Conservation (phyloP, 2,797 vertebrate species). For the Crossoptilon crossoptilon region DNA sequence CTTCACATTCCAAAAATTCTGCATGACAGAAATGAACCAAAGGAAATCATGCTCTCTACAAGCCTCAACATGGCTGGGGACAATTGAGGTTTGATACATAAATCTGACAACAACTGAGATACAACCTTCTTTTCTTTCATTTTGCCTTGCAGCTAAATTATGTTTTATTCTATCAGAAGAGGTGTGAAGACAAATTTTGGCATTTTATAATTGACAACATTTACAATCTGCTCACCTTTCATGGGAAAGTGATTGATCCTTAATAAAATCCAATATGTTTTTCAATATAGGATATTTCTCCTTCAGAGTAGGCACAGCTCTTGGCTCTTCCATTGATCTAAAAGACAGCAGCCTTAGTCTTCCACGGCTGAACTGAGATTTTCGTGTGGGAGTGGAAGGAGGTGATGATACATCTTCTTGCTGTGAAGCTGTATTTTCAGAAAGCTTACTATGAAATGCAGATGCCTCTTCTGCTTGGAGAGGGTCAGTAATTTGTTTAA, state of each 20-base stretch:
- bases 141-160: not conserved
- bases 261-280: constrained; percentile 91
- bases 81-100: not conserved
- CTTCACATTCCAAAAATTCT: not conserved
- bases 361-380: constrained; percentile 88
- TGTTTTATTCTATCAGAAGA: not conserved
- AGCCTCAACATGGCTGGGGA: not conserved
- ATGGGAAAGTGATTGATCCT: constrained; percentile 91
- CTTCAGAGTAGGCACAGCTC: constrained; percentile 85
- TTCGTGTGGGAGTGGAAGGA: constrained; percentile 86
- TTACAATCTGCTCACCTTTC: constrained; percentile 78
- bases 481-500: constrained; percentile 33
- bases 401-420: constrained; percentile 83
- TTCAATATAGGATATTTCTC: constrained; percentile 91
- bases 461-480: constrained; percentile 46
- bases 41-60: not conserved
- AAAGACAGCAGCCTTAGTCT: constrained; percentile 94
- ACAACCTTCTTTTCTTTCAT: not conserved
- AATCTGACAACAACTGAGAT: not conserved
- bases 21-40: not conserved
- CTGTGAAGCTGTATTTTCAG: constrained; percentile 79
- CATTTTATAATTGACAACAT: not conserved
- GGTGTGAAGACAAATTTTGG: not conserved
- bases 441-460: constrained; percentile 68
- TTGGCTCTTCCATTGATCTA: constrained; percentile 91